Conservation (phyloP, 2,888 invertebrate species). For the Trichogramma evanescens region DNA sequence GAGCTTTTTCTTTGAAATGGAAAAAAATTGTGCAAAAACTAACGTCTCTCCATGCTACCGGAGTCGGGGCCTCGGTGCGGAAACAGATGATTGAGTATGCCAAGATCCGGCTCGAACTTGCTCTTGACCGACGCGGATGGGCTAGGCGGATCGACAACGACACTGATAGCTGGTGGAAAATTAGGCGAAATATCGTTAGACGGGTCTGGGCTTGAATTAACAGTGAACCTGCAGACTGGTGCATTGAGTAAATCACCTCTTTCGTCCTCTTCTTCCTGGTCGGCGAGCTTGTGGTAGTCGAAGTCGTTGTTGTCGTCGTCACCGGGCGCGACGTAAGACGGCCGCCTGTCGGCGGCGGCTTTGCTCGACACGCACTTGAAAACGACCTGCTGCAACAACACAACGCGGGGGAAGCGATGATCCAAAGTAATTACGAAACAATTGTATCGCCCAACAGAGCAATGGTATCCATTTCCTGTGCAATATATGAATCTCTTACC, state of each 20-base stretch:
- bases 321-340: too few species aligned
- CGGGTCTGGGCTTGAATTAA: constrained; percentile 30
- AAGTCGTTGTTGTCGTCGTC: background rate
- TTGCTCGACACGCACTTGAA: too few species aligned
- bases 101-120: constrained; percentile 30
- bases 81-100: constrained; percentile 22
- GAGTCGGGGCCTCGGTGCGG: constrained; percentile 37
- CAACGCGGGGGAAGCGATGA: too few species aligned
- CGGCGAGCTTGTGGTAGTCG: constrained; percentile 4
- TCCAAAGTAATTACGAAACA: too few species aligned
- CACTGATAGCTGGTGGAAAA: constrained; percentile 43
- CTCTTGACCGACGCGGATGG: constrained; percentile 42
- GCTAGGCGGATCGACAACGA: constrained; percentile 46
- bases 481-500: constrained; percentile 17
- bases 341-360: too few species aligned
- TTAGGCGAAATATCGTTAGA: constrained; percentile 30
- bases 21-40: constrained; percentile 17
- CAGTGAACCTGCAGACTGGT: constrained; percentile 36
- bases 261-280: constrained; percentile 17
- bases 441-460: too few species aligned
- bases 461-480: too few species aligned
- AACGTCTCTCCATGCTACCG: constrained; percentile 47
- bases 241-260: constrained; percentile 29
- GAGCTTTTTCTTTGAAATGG: too few species aligned
- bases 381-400: too few species aligned